Conservation (phyloP, 2,888 invertebrate species). For the Torymus tubicola region DNA sequence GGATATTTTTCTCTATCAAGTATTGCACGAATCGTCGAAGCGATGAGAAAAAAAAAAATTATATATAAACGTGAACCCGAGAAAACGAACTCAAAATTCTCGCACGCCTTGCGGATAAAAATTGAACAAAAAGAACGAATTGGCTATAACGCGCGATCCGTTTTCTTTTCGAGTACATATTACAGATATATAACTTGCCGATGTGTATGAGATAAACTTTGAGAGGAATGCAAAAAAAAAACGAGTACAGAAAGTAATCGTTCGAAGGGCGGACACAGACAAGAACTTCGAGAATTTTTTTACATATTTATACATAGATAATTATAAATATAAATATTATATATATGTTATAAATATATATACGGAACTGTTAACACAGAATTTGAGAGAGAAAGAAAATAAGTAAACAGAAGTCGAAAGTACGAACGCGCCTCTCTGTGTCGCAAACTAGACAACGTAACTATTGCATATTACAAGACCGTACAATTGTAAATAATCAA, state of each 20-base stretch:
- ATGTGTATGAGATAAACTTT: slow-evolving; percentile 4
- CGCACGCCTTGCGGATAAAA: not conserved
- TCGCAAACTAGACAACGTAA: slow-evolving; percentile 57
- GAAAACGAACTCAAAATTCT: slow-evolving; percentile 7
- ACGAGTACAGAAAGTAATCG: slow-evolving; percentile 33
- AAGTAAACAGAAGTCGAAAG: slow-evolving; percentile 11
- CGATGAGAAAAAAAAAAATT: slow-evolving; percentile 53
- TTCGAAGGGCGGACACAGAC: slow-evolving; percentile 47
- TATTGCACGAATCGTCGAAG: slow-evolving; percentile 59
- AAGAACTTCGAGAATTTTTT: slow-evolving; percentile 46
- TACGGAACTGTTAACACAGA: slow-evolving; percentile 59
- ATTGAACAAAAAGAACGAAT: slow-evolving; percentile 20
- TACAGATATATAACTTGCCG: not conserved
- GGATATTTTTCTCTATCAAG: slow-evolving; percentile 60
- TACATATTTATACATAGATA: slow-evolving; percentile 48
- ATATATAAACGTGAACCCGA: slow-evolving; percentile 17
- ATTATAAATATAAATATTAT: slow-evolving; percentile 61
- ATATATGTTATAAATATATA: slow-evolving; percentile 58
- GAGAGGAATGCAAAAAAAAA: slow-evolving; percentile 23
- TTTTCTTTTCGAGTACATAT: slow-evolving; percentile 4
- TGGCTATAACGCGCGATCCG: slow-evolving; percentile 39
- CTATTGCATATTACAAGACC: slow-evolving; percentile 59
- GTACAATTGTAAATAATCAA: slow-evolving; percentile 57
- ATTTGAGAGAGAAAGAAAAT: slow-evolving; percentile 51
- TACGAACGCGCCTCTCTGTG: slow-evolving; percentile 53